These are phyloP conservation scores for Oncorhynchus keta DNA, from an alignment of 2,113 vertebrate species.

Conservation along the genomic window DNA sequence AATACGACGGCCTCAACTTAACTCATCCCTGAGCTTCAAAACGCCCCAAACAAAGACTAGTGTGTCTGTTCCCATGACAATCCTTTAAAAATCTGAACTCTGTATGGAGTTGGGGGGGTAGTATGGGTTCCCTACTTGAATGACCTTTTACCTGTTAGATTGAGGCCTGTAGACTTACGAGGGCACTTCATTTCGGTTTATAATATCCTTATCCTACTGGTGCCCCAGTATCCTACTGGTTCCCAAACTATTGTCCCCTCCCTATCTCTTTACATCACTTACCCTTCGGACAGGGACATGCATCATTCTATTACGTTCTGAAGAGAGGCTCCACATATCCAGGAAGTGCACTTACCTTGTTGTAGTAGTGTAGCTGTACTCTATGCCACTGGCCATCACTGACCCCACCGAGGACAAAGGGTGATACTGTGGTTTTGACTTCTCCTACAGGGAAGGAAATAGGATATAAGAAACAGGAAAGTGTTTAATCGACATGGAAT, in stretches of 20 bases:
- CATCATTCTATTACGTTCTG: not conserved
- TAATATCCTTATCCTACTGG: not conserved
- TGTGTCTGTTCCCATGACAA: slow-evolving; percentile 21
- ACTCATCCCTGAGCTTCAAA: not conserved
- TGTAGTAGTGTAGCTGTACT: slow-evolving; percentile 85
- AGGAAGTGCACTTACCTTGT: slow-evolving; percentile 76
- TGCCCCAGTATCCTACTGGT: not conserved
- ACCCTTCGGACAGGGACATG: not conserved
- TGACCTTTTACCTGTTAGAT: slow-evolving; percentile 7
- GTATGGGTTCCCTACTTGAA: not conserved
- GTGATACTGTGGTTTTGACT: slow-evolving; percentile 77
- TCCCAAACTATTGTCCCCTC: not conserved
- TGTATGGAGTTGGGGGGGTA: not conserved
- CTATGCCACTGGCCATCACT: slow-evolving; percentile 87
- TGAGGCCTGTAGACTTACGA: not conserved
- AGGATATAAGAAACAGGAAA: slow-evolving; percentile 11
- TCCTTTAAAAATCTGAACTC: not conserved
- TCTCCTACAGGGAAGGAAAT: slow-evolving; percentile 70
- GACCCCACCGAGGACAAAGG: slow-evolving; percentile 77
- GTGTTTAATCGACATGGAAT: not conserved
- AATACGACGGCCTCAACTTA: not conserved
- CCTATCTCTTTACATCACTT: not conserved
- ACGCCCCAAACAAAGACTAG: slow-evolving; percentile 6
- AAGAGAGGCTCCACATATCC: not conserved
- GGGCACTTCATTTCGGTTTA: not conserved